Percentiles rank a stretch among this genome's conserved stretches.
These are phyloP conservation scores for Nerophis ophidion DNA, from an alignment of 2,113 vertebrate species.

Conservation along the genomic window DNA sequence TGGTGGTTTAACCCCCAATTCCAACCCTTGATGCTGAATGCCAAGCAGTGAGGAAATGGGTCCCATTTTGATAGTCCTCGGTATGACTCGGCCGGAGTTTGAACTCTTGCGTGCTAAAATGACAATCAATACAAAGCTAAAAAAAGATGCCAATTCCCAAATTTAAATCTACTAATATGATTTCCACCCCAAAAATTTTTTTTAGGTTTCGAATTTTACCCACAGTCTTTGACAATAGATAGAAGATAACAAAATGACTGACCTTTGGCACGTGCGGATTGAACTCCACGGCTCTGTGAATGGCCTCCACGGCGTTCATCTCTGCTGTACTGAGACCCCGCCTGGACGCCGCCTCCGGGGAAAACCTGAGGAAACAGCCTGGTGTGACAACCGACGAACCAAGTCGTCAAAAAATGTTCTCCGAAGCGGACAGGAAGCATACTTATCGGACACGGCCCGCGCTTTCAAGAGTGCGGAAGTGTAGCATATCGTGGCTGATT, in stretches of 20 bases:
- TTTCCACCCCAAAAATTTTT: no score
- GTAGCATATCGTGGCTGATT: constrained; percentile 98
- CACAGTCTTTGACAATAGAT: no score
- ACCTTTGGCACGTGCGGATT: constrained; percentile 99
- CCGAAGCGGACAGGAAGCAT: constrained; percentile 42
- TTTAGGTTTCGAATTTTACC: no score
- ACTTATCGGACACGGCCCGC: constrained; percentile 98
- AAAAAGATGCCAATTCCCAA: no score
- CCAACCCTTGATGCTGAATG: no score
- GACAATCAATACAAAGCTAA: no score
- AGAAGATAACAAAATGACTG: constrained; percentile 23
- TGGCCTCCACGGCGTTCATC: constrained; percentile 98
- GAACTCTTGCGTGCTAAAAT: no score
- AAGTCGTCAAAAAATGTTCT: background rate
- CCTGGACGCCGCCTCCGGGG: constrained; percentile 92
- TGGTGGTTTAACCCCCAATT: no score
- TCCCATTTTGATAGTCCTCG: no score
- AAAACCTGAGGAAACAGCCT: constrained; percentile 76
- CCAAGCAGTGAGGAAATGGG: no score
- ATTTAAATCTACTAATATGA: no score
- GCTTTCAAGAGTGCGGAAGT: constrained; percentile 98
- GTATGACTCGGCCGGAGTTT: no score
- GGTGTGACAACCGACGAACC: background rate
- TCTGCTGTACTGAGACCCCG: constrained; percentile 97
- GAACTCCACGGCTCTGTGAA: constrained; percentile 99